Evolutionary conservation across 1,140 invertebrate species (phyloP).

Genomic region (Drosophila persimilis): DNA sequence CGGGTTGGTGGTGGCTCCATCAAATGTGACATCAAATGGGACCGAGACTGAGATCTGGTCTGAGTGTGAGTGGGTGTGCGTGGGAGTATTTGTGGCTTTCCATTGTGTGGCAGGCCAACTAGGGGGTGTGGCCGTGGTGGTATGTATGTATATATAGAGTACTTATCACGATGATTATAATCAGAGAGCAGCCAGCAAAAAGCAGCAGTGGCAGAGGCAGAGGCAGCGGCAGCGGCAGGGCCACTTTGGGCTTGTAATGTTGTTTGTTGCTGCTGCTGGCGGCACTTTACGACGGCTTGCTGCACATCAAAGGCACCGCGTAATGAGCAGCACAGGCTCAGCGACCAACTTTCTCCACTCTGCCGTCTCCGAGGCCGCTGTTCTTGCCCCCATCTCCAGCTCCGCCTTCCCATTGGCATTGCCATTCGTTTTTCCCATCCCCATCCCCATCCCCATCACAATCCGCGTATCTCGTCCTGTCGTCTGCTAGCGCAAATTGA

Average conservation of each 20-base stretch:
- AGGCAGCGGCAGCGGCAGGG: constrained; percentile 50
- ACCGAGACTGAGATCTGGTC: neutral
- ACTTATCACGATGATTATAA: constrained; percentile 74
- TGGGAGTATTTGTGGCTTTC: constrained; percentile 22
- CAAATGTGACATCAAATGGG: constrained; percentile 48
- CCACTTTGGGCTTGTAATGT: constrained; percentile 74
- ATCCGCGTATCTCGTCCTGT: constrained; percentile 16
- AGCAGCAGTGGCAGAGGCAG: constrained; percentile 4
- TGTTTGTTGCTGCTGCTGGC: constrained; percentile 59
- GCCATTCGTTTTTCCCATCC: neutral
- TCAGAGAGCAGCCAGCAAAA: constrained; percentile 47
- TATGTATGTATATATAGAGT: constrained; percentile 36
- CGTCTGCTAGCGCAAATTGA: constrained; percentile 73
- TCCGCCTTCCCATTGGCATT: neutral
- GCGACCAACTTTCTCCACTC: constrained; percentile 9
- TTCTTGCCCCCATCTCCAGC: too few species aligned
- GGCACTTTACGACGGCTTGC: constrained; percentile 76
- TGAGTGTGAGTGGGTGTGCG: too few species aligned
- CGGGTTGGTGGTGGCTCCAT: constrained; percentile 9
- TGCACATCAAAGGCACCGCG: constrained; percentile 79
- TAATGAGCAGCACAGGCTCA: constrained; percentile 74
- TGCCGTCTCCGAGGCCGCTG: neutral
- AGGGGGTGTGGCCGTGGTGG: constrained; percentile 35
- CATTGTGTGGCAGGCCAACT: constrained; percentile 45
- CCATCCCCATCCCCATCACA: neutral